These are phyloP conservation scores for Chloroceryle aenea DNA, from an alignment of 2,113 vertebrate species.

Conservation along the genomic window DNA sequence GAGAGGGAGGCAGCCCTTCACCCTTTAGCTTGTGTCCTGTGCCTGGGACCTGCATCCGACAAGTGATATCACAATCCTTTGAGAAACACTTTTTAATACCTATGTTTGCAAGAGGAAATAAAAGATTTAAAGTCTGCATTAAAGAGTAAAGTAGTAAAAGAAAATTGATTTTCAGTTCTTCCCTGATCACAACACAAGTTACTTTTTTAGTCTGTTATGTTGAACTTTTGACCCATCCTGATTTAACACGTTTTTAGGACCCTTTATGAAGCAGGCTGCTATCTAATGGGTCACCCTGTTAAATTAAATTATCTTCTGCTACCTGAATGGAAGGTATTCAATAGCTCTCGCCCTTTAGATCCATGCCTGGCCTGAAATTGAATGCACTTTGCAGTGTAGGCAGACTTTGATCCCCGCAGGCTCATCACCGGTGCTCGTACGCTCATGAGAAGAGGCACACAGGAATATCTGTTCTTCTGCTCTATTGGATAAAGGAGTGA, in stretches of 20 bases:
- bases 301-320: neutral
- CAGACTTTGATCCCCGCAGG: neutral
- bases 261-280: conserved; percentile 3
- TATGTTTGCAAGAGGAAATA: neutral
- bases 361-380: neutral
- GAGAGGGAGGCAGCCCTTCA: neutral
- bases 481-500: neutral
- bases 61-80: neutral
- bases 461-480: neutral
- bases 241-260: neutral
- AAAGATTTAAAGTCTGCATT: neutral
- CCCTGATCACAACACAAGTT: neutral
- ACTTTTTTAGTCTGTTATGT: neutral
- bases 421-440: neutral
- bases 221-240: conserved; percentile 17
- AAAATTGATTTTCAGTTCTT: neutral
- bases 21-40: neutral
- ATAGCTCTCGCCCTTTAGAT: conserved; percentile 13
- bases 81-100: neutral
- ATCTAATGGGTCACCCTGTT: neutral
- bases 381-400: neutral
- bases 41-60: neutral
- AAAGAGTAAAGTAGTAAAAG: neutral
- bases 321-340: neutral
- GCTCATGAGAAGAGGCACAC: neutral